Evolutionary conservation across 2,888 invertebrate genomes (phyloP), one percentile per base, ranked within the genome.

Genomic region (Buathra laborator): DNA sequence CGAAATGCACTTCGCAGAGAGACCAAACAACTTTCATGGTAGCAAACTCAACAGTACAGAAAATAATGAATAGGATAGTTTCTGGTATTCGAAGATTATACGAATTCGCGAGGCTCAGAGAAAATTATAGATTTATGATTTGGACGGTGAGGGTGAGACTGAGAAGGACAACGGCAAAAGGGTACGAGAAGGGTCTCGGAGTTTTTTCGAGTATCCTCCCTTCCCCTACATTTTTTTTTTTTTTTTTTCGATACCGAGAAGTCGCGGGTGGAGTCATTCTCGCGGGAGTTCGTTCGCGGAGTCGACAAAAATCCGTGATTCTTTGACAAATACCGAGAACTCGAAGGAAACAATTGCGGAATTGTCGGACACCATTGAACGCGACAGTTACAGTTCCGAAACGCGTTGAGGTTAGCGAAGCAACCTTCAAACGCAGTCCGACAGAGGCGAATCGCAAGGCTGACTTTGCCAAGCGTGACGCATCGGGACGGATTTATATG

Each of bases 81-180:
- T 93, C 93, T 93, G 93, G 92, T 92, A 93, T 94, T 93, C 92
- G 90, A 91, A 91, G 93, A 94, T 94, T 93, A 94, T 93, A 94
- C 92, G 92, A 90, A 92, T 88, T 93, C 92, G 91, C 89, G 86
- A 90, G 75, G 67, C 82, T 24, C 83, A 66, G 87, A 89, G 89
- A 90, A 93, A 93, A 93, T 93, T 93, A 93, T 93, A 93, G 91
- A 93, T 93, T 93, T 93, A 92, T 89, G 90, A 84, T 88, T 89
- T 82, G 87, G 81, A 78, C 74, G 78, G 37, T 46, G 59, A 59
- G 72, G 59, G 72, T 71, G 71, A 71, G 56, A 43, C 51, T 59
- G 56, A 59, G 56, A 43, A 29, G 37, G 56, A 43, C 43, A 14
- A 44, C 32, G 72, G 37, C 29, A 51, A 59, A 72, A 72, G 72